A percentile compares a stretch with the other conserved stretches of the same genome.
Evolutionary conservation across 2,888 invertebrate species (phyloP).

Genomic region (Lithodes maja): DNA sequence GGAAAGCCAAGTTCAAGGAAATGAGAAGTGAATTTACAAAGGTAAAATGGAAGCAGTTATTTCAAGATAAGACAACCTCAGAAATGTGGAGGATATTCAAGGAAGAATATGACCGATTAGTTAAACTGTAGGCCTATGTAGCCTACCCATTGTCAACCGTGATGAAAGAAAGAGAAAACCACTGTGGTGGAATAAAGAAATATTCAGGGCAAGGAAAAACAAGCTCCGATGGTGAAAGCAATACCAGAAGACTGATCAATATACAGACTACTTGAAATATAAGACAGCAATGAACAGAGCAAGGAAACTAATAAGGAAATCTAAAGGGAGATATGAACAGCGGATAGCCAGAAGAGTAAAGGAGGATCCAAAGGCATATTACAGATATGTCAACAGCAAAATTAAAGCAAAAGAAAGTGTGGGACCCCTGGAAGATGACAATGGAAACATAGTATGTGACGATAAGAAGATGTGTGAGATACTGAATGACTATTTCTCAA

Average conservation of each 20-base stretch:
- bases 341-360: neutral
- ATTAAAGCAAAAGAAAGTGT: conserved; percentile 16
- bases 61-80: neutral
- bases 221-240: conserved; percentile 12
- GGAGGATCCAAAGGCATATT: neutral
- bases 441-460: conserved; percentile 11
- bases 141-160: no score
- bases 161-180: neutral
- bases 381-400: neutral
- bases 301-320: neutral
- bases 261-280: neutral
- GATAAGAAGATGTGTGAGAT: neutral
- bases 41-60: neutral
- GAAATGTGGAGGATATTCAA: neutral
- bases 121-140: neutral
- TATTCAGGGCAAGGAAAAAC: conserved; percentile 11
- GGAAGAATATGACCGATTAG: conserved; percentile 1
- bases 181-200: conserved; percentile 10
- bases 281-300: neutral
- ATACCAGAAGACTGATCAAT: conserved; percentile 9
- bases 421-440: conserved; percentile 6
- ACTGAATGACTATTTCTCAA: no score
- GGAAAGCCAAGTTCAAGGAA: neutral
- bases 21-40: neutral
- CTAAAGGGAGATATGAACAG: neutral